Evolutionary conservation across 2,888 invertebrate genomes (phyloP), one percentile per base, ranked within the genome.

Genomic region (Scaptomyza flava): DNA sequence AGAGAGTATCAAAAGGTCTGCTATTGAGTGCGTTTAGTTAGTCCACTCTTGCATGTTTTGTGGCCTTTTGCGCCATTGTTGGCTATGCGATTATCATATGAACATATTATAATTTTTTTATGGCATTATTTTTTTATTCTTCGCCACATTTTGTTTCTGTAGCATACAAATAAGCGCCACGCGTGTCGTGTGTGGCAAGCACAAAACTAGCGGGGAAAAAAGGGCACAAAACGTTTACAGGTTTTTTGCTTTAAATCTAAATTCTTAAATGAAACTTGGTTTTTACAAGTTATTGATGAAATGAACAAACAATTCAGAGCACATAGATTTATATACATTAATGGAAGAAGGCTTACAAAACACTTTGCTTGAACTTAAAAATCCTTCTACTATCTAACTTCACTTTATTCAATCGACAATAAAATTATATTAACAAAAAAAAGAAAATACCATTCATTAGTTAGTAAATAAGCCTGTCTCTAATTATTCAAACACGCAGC

Each of bases 81-180:
- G 52, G 46, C 27, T 6, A 7, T 45, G 58, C 61, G 72, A 72
- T 77, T 75, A 75, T 75, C 75, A 65, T 62, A 59, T 62, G 67
- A 66, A 58, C 72, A 72, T 69, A 59, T 58, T 73, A 62, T 52
- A 65, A 62, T 27, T 12, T 61, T 66, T 68, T 73, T 61, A 65
- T 61, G 70, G 41, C 65, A 54, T 38, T 50, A 50, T 53, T 47
- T 65, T 27, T 27, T 27, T 63, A 43, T n/a, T 12, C 33, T 57
- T 48, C 17, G 14, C 41, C 9, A 17, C 48, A 46, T 48, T 42
- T 50, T 30, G 53, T 66, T 65, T 77, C 43, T 68, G 54, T 77
- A 77, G 79, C 76, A 77, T 76, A 76, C 76, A 76, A 73, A 76
- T 65, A 62, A 50, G 75, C 68, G 77, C 68, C 33, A 53, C 56